Evolutionary conservation across 1,140 invertebrate genomes (phyloP).

Genomic region (Aphaenogaster ashmeadi): DNA sequence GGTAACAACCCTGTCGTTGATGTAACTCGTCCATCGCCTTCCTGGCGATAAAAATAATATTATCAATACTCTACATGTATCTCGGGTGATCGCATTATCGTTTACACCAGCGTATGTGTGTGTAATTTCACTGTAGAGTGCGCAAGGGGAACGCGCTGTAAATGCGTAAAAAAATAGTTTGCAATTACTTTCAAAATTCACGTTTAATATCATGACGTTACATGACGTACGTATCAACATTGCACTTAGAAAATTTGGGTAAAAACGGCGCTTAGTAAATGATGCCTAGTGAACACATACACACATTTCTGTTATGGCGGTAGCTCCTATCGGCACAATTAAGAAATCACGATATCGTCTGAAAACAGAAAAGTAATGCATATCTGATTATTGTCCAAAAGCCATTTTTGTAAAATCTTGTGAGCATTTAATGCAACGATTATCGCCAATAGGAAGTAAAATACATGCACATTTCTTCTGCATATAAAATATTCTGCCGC

Average conservation of each 20-base stretch:
- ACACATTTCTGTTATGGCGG: slow-evolving; percentile 8
- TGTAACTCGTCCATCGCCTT: slow-evolving; percentile 1
- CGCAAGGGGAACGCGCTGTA: background rate
- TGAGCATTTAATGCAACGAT: background rate
- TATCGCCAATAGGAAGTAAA: background rate
- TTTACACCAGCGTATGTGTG: background rate
- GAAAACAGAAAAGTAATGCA: slow-evolving; percentile 24
- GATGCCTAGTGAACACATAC: slow-evolving; percentile 4
- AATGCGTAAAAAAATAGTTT: slow-evolving; percentile 13
- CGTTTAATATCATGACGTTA: slow-evolving; percentile 28
- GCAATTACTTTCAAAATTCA: background rate
- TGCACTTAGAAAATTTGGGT: background rate
- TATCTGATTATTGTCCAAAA: background rate
- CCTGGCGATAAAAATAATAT: slow-evolving; percentile 44
- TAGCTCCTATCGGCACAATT: background rate
- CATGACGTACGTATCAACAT: background rate
- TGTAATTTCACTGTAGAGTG: background rate
- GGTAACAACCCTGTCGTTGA: slow-evolving; percentile 44
- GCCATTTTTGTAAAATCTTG: background rate
- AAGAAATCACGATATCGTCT: slow-evolving; percentile 15
- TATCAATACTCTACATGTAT: slow-evolving; percentile 32
- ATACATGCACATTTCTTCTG: background rate
- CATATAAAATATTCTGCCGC: background rate
- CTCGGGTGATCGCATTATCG: slow-evolving; percentile 1
- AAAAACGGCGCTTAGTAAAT: background rate